phyloP scores from a whole-genome alignment of 2,797 vertebrate genomes.

The Tragelaphus eurycerus region DNA sequence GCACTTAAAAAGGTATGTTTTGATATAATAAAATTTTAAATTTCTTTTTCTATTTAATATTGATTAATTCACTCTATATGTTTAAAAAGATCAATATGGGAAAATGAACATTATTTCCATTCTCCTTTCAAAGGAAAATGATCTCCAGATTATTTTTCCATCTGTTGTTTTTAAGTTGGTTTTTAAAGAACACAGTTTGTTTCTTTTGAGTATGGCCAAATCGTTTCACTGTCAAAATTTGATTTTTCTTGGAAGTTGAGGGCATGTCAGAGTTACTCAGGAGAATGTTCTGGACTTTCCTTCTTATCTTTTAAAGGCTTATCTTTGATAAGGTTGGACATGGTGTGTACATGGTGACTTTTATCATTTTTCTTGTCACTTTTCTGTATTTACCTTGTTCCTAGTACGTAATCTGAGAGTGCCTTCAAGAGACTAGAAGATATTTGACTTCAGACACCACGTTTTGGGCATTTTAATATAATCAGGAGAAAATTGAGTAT shows the following conservation, averaged over 20 bases:
- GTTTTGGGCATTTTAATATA: not conserved
- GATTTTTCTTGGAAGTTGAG: constrained; percentile 29
- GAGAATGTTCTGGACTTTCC: constrained; percentile 47
- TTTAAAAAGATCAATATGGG: not conserved
- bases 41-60: constrained; percentile 11
- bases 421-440: constrained; percentile 4
- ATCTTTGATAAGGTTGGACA: constrained; percentile 39
- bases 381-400: constrained; percentile 49
- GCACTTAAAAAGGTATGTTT: not conserved
- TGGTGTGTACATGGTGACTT: not conserved
- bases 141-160: constrained; percentile 14
- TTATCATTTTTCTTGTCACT: constrained; percentile 2
- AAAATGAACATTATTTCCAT: not conserved
- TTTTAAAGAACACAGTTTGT: not conserved
- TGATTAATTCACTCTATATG: not conserved
- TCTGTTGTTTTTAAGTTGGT: not conserved
- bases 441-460: not conserved
- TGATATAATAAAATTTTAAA: not conserved
- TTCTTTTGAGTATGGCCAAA: not conserved
- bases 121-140: constrained; percentile 11
- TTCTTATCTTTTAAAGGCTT: constrained; percentile 47
- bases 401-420: not conserved
- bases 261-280: constrained; percentile 35
- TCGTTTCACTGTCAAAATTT: constrained; percentile 52
- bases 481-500: not conserved